Conservation (phyloP, 2,888 invertebrate genomes). For the Dasysyrphus albostriatus region DNA sequence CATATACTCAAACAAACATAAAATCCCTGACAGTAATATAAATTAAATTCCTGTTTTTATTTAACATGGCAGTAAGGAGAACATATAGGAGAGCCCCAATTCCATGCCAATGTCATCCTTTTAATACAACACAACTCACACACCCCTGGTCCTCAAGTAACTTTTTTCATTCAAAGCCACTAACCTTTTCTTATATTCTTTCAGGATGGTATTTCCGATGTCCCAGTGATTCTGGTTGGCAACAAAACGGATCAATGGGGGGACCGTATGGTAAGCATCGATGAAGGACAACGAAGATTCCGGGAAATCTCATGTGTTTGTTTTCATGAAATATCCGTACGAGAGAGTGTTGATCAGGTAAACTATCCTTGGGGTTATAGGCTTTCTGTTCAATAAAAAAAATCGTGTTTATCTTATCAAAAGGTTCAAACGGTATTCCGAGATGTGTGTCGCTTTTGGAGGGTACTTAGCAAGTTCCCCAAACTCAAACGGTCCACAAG, state of each 20-base stretch:
- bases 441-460: conserved; percentile 91
- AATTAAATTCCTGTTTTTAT: conserved; percentile 64
- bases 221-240: conserved; percentile 92
- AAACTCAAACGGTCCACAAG: conserved; percentile 87
- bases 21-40: conserved; percentile 48
- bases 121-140: background rate
- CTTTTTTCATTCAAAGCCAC: conserved; percentile 25
- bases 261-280: conserved; percentile 91
- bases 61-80: conserved; percentile 16
- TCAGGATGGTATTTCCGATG: conserved; percentile 87
- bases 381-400: conserved; percentile 23
- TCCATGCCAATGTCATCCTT: conserved; percentile 1
- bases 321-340: conserved; percentile 93
- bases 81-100: background rate
- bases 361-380: conserved; percentile 49
- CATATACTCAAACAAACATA: background rate
- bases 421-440: conserved; percentile 91
- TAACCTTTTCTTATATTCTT: background rate
- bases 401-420: conserved; percentile 24
- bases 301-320: conserved; percentile 92
- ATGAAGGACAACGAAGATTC: conserved; percentile 90
- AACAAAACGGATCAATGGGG: conserved; percentile 92
- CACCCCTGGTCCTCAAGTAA: background rate
- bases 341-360: conserved; percentile 93
- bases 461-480: conserved; percentile 89